These are phyloP conservation scores for Montipora cactus DNA, from an alignment of 64 coral and sea anemone genomes.

Conservation along the genomic window DNA sequence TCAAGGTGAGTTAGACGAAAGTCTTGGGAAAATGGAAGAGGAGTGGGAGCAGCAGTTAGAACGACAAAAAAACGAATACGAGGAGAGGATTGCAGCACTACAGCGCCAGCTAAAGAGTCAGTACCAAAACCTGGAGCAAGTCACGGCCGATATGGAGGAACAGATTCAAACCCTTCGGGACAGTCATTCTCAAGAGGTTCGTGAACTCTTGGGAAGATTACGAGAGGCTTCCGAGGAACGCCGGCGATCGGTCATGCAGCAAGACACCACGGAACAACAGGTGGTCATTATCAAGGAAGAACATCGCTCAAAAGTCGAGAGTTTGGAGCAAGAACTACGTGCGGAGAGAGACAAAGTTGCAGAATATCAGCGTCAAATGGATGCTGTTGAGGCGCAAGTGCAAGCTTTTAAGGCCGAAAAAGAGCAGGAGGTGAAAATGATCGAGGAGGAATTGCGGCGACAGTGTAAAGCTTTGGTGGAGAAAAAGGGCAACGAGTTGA, in stretches of 20 bases:
- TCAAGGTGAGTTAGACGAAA: constrained; percentile 87
- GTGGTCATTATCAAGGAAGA: constrained; percentile 96
- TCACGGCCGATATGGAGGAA: constrained; percentile 95
- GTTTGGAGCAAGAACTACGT: constrained; percentile 84
- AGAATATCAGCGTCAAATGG: constrained; percentile 83
- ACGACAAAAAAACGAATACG: constrained; percentile 73
- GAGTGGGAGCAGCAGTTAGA: constrained; percentile 92
- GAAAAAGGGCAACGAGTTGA: constrained; percentile 91
- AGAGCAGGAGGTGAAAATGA: constrained; percentile 87
- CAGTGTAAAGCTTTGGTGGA: constrained; percentile 89
- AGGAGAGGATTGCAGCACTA: constrained; percentile 78
- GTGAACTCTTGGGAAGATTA: constrained; percentile 80
- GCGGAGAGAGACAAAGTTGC: constrained; percentile 80
- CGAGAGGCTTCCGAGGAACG: constrained; percentile 89
- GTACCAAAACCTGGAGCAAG: constrained; percentile 78
- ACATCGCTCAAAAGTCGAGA: constrained; percentile 77
- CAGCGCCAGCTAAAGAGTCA: constrained; percentile 82
- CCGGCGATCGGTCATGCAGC: constrained; percentile 85
- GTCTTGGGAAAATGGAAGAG: constrained; percentile 78
- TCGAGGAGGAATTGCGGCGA: constrained; percentile 81
- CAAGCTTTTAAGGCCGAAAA: constrained; percentile 93
- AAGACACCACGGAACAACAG: constrained; percentile 88
- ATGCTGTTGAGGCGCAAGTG: constrained; percentile 83
- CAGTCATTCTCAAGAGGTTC: constrained; percentile 79
- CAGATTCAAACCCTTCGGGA: constrained; percentile 92